Base-by-base conservation (phyloP, 2,113 vertebrate genomes). In the Cercocebus atys region DNA sequence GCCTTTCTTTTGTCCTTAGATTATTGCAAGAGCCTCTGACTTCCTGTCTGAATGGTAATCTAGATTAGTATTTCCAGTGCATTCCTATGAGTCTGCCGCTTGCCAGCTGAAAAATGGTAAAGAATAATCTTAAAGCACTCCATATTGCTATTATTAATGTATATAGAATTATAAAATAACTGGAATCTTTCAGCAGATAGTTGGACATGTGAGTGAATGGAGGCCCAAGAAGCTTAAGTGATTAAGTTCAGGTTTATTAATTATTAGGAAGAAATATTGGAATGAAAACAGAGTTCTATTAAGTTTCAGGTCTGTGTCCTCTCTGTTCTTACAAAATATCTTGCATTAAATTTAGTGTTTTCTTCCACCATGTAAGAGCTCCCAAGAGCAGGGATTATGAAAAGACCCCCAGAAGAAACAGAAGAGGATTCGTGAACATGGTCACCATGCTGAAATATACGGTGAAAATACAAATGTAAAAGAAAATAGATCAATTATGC, bases 31-130 rank as follows among this genome's bases (percentile, higher is more conserved):
- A 52, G 20, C 17, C 30, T 68, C 25, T 16, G 32, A 73, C n/a
- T 91, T 93, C 82, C 52, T 55, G 55, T 85, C 38, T 88, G 82
- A 52, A 72, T 61, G 57, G 43, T 38, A 64, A 4, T 85, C 50
- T 72, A 52, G 35, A 79, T 80, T 72, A 83, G 87, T 47, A n/a
- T 96, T 73, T 55, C 55, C n/a, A 55, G 61, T 45, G 35, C 10
- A 59, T 93, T 59, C 13, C 73, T 80, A 6, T n/a, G 61, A 84
- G 12, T 47, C 38, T 90, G 11, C 32, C 25, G 17, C 25, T 84
- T 72, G 47, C 78, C 45, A 61, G 35, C 25, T 96, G 80, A 87
- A 96, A 80, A 52, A 75, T 6, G 61, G 76, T 89, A n/a, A 94
- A 84, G 27, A 85, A 43, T 73, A 83, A 90, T 84, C 59, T 55